phyloP scores from a whole-genome alignment of 2,113 vertebrate species.

The Henicopernis longicauda region DNA sequence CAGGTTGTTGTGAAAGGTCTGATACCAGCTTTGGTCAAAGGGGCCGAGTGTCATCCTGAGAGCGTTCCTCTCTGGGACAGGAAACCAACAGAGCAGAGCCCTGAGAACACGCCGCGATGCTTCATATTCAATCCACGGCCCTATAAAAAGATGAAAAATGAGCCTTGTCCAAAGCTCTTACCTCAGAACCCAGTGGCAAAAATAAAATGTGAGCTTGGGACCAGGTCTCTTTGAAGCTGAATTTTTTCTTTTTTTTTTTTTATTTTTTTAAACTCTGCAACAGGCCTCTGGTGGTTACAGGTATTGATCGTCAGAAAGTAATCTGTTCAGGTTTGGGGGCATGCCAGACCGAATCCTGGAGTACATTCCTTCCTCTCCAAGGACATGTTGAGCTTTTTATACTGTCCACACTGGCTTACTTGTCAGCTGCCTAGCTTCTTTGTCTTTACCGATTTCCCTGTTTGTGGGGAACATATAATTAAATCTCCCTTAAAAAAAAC shows the following conservation, averaged over 20 bases:
- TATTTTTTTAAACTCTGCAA: constrained; percentile 71
- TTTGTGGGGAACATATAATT: not conserved
- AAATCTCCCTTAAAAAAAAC: not conserved
- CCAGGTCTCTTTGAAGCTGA: constrained; percentile 73
- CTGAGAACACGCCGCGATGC: constrained; percentile 13
- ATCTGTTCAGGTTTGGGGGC: constrained; percentile 86
- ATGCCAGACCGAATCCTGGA: constrained; percentile 78
- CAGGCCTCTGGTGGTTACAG: constrained; percentile 84
- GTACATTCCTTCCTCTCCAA: constrained; percentile 77
- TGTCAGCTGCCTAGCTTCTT: constrained; percentile 62
- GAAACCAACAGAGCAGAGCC: constrained; percentile 3
- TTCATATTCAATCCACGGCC: constrained; percentile 74
- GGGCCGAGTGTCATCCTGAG: not conserved
- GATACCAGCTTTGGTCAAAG: not conserved
- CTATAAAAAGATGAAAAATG: constrained; percentile 81
- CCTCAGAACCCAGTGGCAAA: constrained; percentile 79
- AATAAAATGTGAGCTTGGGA: constrained; percentile 77
- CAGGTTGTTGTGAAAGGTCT: not conserved
- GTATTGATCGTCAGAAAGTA: constrained; percentile 90
- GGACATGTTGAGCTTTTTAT: constrained; percentile 72
- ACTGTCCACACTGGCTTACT: constrained; percentile 58
- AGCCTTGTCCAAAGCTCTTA: constrained; percentile 77
- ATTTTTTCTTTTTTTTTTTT: not conserved
- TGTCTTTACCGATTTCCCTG: constrained; percentile 42
- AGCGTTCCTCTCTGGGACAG: not conserved